Base-by-base conservation (phyloP, 2,113 vertebrate species). In the Platysteira castanea region DNA sequence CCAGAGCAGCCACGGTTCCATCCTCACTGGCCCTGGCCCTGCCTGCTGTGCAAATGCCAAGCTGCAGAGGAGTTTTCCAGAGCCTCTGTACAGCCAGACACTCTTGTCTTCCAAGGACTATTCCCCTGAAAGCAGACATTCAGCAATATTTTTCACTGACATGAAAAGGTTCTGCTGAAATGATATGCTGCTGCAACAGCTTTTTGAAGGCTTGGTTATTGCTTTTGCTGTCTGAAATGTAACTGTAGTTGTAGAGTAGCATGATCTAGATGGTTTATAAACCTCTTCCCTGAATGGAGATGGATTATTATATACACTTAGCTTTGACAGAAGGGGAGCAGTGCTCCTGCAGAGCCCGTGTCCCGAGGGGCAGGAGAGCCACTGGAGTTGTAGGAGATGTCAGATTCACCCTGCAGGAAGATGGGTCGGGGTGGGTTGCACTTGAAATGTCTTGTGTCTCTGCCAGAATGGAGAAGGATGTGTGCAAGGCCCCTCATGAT, bases 181-280 rank as follows among this genome's bases (percentile, higher is more conserved):
- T 90, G 63, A 95, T 95, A 65, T 27, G 90, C 87, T 91, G 87
- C 87, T 91, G 54, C 84, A 93, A 84, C 91, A 94, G 37, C 61
- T 76, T 96, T 81, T 64, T 77, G 90, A 95, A 92, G 90, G 93
- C 87, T 95, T 64, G 64, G 79, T 93, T 91, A 84, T 84, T 95
- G 76, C 92, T 74, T 94, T 88, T 95, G 87, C 82, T 94, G 71
- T 86, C 92, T 91, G 35, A 93, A 96, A 90, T 90, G 87, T 90
- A 86, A 54, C 63, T 54, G 31, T 37, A 80, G 81, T 78, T 84
- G 22, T 68, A 77, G 92, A 93, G 68, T 27, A 75, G 60, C 56
- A 28, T 71, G 85, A 75, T 93, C 39, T 90, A 56, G 68, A 41
- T 91, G 68, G 85, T 78, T 94, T 95, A 70, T 80, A 84, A 88